Conservation (phyloP, 2,888 invertebrate species). For the Mythimna albipuncta region DNA sequence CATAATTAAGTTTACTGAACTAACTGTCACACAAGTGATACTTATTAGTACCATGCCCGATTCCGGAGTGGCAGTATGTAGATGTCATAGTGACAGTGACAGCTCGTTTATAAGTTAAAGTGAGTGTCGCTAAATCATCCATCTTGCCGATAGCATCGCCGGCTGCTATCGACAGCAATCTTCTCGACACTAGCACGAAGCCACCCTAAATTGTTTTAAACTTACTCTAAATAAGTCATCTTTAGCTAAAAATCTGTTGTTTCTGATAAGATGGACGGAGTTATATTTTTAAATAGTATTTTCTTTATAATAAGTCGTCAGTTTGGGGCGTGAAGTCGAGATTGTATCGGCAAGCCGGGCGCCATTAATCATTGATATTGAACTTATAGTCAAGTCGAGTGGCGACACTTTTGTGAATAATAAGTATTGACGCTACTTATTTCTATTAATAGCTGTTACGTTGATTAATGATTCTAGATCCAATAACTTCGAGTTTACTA, state of each 20-base stretch:
- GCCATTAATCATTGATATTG: conserved; percentile 51
- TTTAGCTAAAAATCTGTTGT: conserved; percentile 17
- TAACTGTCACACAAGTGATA: conserved; percentile 1
- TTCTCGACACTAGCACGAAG: conserved; percentile 15
- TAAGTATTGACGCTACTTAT: conserved; percentile 18
- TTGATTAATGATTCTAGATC: conserved; percentile 22
- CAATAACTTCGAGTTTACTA: conserved; percentile 9
- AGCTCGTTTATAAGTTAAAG: conserved; percentile 29
- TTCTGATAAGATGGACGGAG: conserved; percentile 10
- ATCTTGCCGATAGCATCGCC: conserved; percentile 50
- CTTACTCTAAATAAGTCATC: conserved; percentile 21
- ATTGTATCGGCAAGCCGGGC: conserved; percentile 15
- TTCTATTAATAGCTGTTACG: conserved; percentile 29
- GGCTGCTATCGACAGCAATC: conserved; percentile 36
- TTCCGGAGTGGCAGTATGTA: conserved; percentile 6
- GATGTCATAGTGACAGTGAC: conserved; percentile 20
- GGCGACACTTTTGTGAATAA: conserved; percentile 32
- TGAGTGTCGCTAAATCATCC: conserved; percentile 44
- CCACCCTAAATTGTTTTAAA: conserved; percentile 44
- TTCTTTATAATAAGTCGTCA: conserved; percentile 20
- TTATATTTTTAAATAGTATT: conserved; percentile 10
- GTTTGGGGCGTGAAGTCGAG: conserved; percentile 6
- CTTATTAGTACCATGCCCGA: conserved; percentile 6
- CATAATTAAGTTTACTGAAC: conserved; percentile 16
- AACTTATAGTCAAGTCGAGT: conserved; percentile 13